A percentile compares a stretch with the other conserved stretches of the same genome.
phyloP scores from a whole-genome alignment of 2,888 invertebrate species.

The Eumacrocentrus americanus region DNA sequence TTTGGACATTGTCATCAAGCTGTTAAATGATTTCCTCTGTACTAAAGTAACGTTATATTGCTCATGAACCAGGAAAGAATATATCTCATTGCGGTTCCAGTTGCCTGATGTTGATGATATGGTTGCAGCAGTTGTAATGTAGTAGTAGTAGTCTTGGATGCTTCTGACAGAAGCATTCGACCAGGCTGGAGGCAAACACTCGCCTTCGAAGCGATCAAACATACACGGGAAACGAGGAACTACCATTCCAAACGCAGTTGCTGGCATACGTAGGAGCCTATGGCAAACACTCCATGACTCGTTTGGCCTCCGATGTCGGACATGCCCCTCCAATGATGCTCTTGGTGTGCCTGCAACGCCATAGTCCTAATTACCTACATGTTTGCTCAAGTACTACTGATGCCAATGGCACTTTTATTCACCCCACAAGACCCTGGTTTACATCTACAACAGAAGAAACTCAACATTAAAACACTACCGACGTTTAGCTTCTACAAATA shows the following conservation, averaged over 20 bases:
- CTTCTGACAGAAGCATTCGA: slow-evolving; percentile 34
- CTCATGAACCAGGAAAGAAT: too few species aligned
- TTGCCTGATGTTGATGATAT: background rate
- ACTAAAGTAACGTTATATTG: too few species aligned
- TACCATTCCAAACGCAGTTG: slow-evolving; percentile 26
- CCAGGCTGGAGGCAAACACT: slow-evolving; percentile 27
- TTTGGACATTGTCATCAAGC: slow-evolving; percentile 48
- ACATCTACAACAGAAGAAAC: slow-evolving; percentile 1
- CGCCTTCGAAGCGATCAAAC: slow-evolving; percentile 34
- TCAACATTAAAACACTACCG: background rate
- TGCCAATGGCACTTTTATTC: background rate
- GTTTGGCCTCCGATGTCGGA: slow-evolving; percentile 11
- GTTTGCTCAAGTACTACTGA: slow-evolving; percentile 15
- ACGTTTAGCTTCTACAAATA: too few species aligned
- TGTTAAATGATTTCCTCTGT: slow-evolving; percentile 32
- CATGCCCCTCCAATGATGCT: background rate
- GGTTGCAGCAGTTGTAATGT: background rate
- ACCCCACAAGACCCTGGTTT: background rate
- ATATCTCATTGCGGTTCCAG: too few species aligned
- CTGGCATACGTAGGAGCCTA: slow-evolving; percentile 37
- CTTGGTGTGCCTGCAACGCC: slow-evolving; percentile 6
- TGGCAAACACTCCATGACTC: slow-evolving; percentile 43
- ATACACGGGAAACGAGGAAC: slow-evolving; percentile 26
- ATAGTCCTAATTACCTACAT: slow-evolving; percentile 21
- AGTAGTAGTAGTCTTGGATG: background rate